A percentile compares a stretch with the other conserved stretches of the same genome.
These are phyloP conservation scores for Podarcis lilfordi DNA, from an alignment of 2,797 vertebrate species.

Conservation along the genomic window DNA sequence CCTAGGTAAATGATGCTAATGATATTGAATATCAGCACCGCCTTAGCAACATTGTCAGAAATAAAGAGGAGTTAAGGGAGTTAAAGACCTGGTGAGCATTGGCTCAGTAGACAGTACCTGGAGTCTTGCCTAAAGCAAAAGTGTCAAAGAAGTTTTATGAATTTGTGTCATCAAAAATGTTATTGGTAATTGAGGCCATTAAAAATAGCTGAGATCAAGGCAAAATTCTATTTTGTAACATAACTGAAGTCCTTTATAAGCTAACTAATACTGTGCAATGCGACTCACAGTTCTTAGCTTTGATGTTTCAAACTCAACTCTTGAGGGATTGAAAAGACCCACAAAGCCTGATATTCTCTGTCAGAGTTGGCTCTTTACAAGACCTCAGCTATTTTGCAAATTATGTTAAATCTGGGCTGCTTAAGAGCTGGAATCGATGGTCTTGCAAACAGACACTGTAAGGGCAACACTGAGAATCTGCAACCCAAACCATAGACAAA, in stretches of 20 bases:
- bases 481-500: background rate
- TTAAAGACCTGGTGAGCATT: background rate
- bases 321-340: background rate
- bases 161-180: background rate
- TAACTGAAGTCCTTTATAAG: background rate
- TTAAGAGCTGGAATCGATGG: background rate
- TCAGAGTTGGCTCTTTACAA: background rate
- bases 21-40: background rate
- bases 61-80: background rate
- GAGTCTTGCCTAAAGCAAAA: background rate
- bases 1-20: background rate
- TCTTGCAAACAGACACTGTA: background rate
- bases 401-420: background rate
- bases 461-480: background rate
- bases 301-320: background rate
- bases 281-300: background rate
- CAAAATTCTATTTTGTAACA: background rate
- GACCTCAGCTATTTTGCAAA: background rate
- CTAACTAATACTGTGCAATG: background rate
- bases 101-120: background rate
- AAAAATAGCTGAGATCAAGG: slow-evolving; percentile 6
- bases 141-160: background rate
- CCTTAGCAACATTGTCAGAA: background rate
- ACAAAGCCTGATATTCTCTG: background rate
- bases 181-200: background rate